Base-by-base conservation (phyloP, 2,888 invertebrate genomes). In the Plemyria rubiginata region DNA sequence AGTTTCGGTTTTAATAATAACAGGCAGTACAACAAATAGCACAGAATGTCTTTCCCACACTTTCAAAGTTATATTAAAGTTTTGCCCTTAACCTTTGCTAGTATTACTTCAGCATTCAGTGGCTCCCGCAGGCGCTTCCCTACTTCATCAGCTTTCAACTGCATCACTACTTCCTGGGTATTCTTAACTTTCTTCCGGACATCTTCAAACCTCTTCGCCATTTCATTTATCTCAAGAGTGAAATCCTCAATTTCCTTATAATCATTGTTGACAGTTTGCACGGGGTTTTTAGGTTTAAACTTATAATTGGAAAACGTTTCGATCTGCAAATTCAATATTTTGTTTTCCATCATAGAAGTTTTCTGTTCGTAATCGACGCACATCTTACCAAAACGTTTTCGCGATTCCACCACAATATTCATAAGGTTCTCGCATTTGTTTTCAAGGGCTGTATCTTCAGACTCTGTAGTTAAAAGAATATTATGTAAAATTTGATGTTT, bases 331-430 rank as follows among this genome's bases (percentile, higher is more conserved):
- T 90, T 85, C 0, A 91, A 62, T 43, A 90, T 66, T 77, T 89
- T 87, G 43, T 88, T 86, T 46, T 90, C 88, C 61, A 90, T 73
- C 0, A 85, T 13, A 0, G 82, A 75, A 0, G 77, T 74, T 71
- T 91, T 92, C 12, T 84, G 78, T 16, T 88, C 81, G 38, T 91
- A 92, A 0, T 89, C 87, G 0, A 82, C 67, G 28, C 88, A 90
- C 75, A 84, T 83, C 69, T 86, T 88, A 0, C 91, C 86, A 54
- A 85, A 88, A 7, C 78, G 71, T 75, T 86, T 95, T 75, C 92
- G 93, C 61, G 81, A 84, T 80, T 84, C 93, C 8, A 91, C 90
- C 0, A 92, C 90, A 1, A 86, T 73, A 40, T 85, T 87, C 92
- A 92, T 89, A 0, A 91, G 73, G 51, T 88, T 81, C 68, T 92